Base-by-base conservation (phyloP, 1,140 invertebrate species). In the Bombus sibiricus region DNA sequence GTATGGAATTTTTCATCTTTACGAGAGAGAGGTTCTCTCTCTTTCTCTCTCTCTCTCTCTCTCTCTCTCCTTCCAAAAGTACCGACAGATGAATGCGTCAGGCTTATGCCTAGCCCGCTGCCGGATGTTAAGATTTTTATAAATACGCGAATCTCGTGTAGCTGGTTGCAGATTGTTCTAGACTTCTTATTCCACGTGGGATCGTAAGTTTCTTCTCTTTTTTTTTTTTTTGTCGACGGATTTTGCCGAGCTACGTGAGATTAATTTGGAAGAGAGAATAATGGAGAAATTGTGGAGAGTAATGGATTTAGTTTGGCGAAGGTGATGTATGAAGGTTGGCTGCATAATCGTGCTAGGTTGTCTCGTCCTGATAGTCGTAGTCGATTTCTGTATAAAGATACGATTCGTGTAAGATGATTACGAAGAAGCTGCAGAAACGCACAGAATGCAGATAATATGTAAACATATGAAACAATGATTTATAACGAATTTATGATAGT, bases 1-100 rank as follows among this genome's bases (percentile, higher is more conserved):
- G 89, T 90, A 90, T 90, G 77, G 88, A 90, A 90, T 90, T 90
- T 90, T 90, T 90, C 88, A 90, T 90, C 80, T 85, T 89, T 69
- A 41, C 34, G 32, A 34, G 5, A 25, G 66, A 34, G 41, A 53
- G 18, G 5, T 8, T 1, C 28, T n/a, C 75, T n/a, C 25, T 39
- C 9, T 28, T 12, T 1, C 0, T 10, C 34, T 9, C 12, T 9
- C 28, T 32, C 75, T n/a, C 37, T 39, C 34, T 10, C n/a, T 22
- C n/a, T n/a, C 37, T 32, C 34, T 34, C 25, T 3, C 0, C 43
- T 34, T 10, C 13, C 25, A 10, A 12, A 12, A 37, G n/a, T 34
- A n/a, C 41, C 34, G 5, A 28, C 59, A 41, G 39, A 37, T 39
- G 74, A 37, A 25, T 25, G 74, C 47, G 0, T 39, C 53, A 39